A percentile compares a stretch with the other conserved stretches of the same genome.
Conservation (phyloP, 2,113 vertebrate species). For the Meles meles region DNA sequence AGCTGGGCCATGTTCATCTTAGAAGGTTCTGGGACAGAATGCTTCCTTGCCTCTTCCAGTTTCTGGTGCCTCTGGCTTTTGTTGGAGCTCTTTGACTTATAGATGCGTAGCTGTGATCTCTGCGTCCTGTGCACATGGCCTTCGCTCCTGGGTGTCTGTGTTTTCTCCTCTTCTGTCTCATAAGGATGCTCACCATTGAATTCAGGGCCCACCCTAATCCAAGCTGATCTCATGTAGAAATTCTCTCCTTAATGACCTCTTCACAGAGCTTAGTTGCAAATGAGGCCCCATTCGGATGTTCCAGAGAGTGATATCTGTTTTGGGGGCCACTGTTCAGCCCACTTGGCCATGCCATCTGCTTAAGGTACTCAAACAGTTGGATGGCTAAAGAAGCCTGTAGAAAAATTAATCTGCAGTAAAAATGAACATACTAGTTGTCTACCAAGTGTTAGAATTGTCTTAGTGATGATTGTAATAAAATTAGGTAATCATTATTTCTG, state of each 20-base stretch:
- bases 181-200: background rate
- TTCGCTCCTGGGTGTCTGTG: background rate
- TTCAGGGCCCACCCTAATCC: background rate
- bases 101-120: background rate
- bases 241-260: background rate
- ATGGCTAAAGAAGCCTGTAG: background rate
- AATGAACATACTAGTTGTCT: background rate
- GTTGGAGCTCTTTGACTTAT: background rate
- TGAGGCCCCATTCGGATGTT: background rate
- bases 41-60: background rate
- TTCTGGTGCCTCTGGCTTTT: background rate
- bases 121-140: background rate
- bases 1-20: background rate
- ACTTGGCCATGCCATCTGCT: rapidly evolving
- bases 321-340: background rate
- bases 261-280: background rate
- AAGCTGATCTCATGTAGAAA: background rate
- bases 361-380: background rate
- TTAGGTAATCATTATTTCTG: background rate
- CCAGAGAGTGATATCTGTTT: background rate
- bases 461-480: background rate
- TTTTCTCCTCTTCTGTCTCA: background rate
- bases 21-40: background rate
- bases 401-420: background rate
- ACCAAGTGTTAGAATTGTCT: background rate